phyloP scores from a whole-genome alignment of 2,888 invertebrate genomes.

The Drosophila neotestacea region DNA sequence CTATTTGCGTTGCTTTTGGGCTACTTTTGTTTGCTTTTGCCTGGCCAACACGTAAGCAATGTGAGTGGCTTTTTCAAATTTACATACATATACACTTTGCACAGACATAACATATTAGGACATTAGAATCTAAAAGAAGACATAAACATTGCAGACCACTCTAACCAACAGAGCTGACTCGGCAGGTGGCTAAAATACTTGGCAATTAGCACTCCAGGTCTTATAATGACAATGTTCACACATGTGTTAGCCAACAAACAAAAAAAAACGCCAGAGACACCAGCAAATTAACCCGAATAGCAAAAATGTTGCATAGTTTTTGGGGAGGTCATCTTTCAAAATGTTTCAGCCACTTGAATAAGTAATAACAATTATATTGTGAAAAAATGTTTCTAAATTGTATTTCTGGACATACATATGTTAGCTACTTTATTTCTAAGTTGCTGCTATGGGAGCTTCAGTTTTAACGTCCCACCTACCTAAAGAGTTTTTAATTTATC shows the following conservation, averaged over 20 bases:
- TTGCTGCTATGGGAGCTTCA: no score
- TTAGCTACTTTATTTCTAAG: no score
- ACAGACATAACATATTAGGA: neutral
- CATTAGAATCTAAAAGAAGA: conserved; percentile 5
- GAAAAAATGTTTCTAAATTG: no score
- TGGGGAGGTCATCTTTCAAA: neutral
- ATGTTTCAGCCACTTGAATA: neutral
- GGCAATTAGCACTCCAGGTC: conserved; percentile 50
- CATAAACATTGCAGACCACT: conserved; percentile 12
- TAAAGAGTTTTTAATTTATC: no score
- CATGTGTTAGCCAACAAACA: neutral
- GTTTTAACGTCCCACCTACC: no score
- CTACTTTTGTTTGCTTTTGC: conserved; percentile 14
- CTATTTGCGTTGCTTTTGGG: conserved; percentile 39
- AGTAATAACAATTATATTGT: no score
- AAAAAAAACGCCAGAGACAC: neutral
- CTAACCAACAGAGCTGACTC: neutral
- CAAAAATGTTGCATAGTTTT: conserved; percentile 19
- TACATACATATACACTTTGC: conserved; percentile 2
- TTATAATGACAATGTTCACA: neutral
- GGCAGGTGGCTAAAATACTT: conserved; percentile 7
- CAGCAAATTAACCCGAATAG: neutral
- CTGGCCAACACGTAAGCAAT: neutral
- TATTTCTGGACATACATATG: no score
- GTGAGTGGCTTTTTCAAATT: conserved; percentile 19